phyloP scores from a whole-genome alignment of 2,888 invertebrate species.

The Pardosa pseudoannulata region DNA sequence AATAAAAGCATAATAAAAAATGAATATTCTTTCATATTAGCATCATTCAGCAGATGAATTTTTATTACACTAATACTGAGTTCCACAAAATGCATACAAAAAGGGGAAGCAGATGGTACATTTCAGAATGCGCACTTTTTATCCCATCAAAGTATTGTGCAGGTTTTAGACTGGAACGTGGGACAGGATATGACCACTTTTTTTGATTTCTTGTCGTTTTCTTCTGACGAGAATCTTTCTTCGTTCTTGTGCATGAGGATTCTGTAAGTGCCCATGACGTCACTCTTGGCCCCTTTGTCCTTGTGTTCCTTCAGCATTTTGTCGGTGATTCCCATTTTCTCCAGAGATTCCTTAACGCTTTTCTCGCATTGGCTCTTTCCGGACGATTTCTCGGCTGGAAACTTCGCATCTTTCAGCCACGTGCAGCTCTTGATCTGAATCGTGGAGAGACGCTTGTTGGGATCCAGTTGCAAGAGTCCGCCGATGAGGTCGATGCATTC shows the following conservation, averaged over 20 bases:
- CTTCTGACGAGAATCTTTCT: constrained; percentile 16
- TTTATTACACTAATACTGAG: not conserved
- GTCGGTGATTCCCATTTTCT: constrained; percentile 68
- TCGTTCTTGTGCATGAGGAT: constrained; percentile 65
- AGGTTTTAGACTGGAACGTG: constrained; percentile 51
- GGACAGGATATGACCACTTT: constrained; percentile 39
- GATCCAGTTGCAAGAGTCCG: constrained; percentile 66
- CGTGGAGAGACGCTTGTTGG: constrained; percentile 37
- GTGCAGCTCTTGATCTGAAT: constrained; percentile 43
- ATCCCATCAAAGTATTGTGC: constrained; percentile 32
- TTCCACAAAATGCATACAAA: not conserved
- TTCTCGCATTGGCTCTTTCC: constrained; percentile 50
- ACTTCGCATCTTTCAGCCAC: constrained; percentile 52
- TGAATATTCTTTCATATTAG: too few relatives aligned
- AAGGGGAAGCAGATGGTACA: not conserved
- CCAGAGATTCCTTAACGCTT: constrained; percentile 38
- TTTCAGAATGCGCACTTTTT: not conserved
- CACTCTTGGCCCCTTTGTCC: constrained; percentile 66
- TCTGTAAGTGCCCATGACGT: constrained; percentile 67
- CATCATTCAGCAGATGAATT: too few relatives aligned
- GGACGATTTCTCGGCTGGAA: constrained; percentile 36
- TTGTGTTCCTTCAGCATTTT: constrained; percentile 53
- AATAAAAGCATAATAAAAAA: too few relatives aligned
- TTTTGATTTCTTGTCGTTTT: constrained; percentile 33
- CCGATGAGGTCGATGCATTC: constrained; percentile 66